Percentiles rank a stretch among this genome's conserved stretches.
These are phyloP conservation scores for Trissonchulus sp. DNA, from an alignment of 2,888 invertebrate genomes.

Conservation along the genomic window DNA sequence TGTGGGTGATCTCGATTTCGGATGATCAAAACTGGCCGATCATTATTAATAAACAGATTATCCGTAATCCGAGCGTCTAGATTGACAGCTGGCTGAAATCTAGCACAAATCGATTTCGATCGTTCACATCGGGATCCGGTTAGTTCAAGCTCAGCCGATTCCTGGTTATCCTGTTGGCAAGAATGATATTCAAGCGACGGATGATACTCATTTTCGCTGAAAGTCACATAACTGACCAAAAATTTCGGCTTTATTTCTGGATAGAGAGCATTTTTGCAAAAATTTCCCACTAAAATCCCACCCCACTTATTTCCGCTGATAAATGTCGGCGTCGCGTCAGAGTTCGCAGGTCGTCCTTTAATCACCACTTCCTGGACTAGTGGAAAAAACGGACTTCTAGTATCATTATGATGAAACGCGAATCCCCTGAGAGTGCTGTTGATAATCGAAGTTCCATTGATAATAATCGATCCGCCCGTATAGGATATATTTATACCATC, in stretches of 20 bases:
- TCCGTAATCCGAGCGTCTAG: slow-evolving; percentile 41
- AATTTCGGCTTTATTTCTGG: slow-evolving; percentile 8
- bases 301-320: slow-evolving; percentile 78
- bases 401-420: slow-evolving; percentile 82
- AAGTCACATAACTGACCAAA: slow-evolving; percentile 47
- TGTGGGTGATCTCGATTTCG: slow-evolving; percentile 63
- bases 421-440: slow-evolving; percentile 82
- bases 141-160: slow-evolving; percentile 32
- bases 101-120: slow-evolving; percentile 42
- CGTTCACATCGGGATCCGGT: slow-evolving; percentile 26
- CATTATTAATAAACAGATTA: slow-evolving; percentile 48
- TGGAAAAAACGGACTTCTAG: slow-evolving; percentile 67
- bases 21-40: slow-evolving; percentile 45
- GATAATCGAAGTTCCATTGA: slow-evolving; percentile 75
- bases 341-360: slow-evolving; percentile 46
- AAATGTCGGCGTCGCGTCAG: slow-evolving; percentile 66
- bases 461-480: slow-evolving; percentile 83
- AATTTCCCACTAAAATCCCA: slow-evolving; percentile 86
- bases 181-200: slow-evolving; percentile 48
- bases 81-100: slow-evolving; percentile 49
- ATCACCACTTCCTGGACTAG: slow-evolving; percentile 73
- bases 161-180: slow-evolving; percentile 41
- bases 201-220: slow-evolving; percentile 46
- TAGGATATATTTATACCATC: slow-evolving; percentile 93
- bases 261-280: slow-evolving; percentile 59